These are phyloP conservation scores for Darevskia mixta DNA, from an alignment of 2,797 vertebrate genomes.

Conservation along the genomic window DNA sequence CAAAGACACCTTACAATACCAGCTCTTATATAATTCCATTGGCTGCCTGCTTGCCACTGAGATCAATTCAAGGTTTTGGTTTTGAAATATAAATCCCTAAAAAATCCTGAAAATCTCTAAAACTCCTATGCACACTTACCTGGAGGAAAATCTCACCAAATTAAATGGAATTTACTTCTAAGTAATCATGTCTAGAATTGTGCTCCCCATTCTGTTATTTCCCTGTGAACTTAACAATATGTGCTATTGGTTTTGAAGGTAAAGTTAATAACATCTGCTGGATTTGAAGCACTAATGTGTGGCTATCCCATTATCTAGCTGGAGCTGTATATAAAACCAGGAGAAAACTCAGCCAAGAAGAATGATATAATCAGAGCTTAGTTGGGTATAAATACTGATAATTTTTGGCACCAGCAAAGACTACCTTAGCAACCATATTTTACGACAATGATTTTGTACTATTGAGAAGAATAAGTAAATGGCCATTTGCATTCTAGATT, in stretches of 20 bases:
- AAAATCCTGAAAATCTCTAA: too few species aligned
- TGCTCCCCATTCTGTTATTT: too few species aligned
- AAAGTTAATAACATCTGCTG: neutral
- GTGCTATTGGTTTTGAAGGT: neutral
- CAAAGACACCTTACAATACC: too few species aligned
- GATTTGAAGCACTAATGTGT: neutral
- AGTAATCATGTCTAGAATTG: too few species aligned
- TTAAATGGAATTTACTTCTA: too few species aligned
- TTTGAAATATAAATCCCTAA: too few species aligned
- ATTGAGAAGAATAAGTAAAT: neutral
- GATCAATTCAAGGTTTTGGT: too few species aligned
- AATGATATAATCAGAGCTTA: neutral
- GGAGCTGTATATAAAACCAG: neutral
- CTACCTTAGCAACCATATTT: neutral
- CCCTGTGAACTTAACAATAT: neutral
- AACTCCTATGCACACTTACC: too few species aligned
- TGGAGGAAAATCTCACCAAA: too few species aligned
- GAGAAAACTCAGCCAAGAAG: neutral
- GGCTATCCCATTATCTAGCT: neutral
- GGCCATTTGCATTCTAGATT: neutral
- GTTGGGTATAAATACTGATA: neutral
- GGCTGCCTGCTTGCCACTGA: too few species aligned
- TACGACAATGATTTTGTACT: neutral
- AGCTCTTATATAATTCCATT: too few species aligned
- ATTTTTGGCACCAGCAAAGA: neutral